Evolutionary conservation across 1,140 invertebrate genomes (phyloP), one percentile per base, ranked within the genome.

Genomic region (Aphis gossypii): DNA sequence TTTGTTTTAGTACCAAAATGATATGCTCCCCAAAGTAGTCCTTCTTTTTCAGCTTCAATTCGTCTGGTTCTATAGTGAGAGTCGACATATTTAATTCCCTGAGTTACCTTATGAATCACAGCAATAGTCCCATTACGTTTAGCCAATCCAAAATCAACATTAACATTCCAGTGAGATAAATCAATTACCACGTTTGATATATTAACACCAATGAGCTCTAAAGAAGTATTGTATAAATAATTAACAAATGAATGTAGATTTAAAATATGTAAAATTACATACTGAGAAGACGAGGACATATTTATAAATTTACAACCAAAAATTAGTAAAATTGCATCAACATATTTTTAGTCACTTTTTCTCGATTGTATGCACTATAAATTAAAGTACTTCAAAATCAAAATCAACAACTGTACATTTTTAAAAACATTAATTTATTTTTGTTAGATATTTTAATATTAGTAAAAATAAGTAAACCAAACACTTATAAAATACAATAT

Each of bases 11-110:
- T 76, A 18, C 92, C 94, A 48, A 90, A 93, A 76, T 94, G 92
- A 83, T 94, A 94, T n/a, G 94, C 94, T 41, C 94, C 94, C 94
- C 94, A 94, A 48, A 94, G 51, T 30, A 94, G 41, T 30, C 94
- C 94, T 90, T 90, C 20, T 44, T 93, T 90, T 46, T 88, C 83
- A 44, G 92, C 92, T n/a, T 23, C 41, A 23, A 21, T 92, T 38
- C 23, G 87, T 48, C 92, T 51, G 35, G 46, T 38, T 20, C 35
- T 83, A 86, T 94, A 94, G 6, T 21, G 4, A 30, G n/a, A 23
- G 23, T 94, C 94, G 1, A 84, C 11, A 44, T 56, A 7, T 20
- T 23, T 56, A 60, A 84, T 30, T 1, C 94, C 94, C 51, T 93
- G 86, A 20, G 92, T 94, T 35, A 76, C 92, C 46, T 94, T 93